Percentiles rank a stretch among this genome's conserved stretches.
These are phyloP conservation scores for Astyanax mexicanus DNA, from an alignment of 2,797 vertebrate genomes.

Conservation along the genomic window DNA sequence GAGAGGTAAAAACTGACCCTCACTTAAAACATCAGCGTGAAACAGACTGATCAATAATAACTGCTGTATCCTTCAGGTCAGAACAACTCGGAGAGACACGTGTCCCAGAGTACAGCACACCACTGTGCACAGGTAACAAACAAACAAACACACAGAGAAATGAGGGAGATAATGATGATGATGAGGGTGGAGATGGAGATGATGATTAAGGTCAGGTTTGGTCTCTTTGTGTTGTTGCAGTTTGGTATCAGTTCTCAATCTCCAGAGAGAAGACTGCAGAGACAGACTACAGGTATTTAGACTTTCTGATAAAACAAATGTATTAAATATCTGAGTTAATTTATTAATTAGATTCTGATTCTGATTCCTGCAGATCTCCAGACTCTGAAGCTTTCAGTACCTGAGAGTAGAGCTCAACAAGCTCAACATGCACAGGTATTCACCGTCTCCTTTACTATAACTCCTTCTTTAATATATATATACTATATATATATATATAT, in stretches of 20 bases:
- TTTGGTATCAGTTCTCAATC: not conserved
- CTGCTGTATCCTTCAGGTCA: not conserved
- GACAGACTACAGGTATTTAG: not conserved
- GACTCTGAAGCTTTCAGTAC: conserved; percentile 42
- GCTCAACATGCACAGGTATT: conserved; percentile 32
- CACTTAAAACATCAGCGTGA: not conserved
- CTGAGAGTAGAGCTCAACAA: conserved; percentile 31
- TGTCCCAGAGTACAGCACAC: not conserved
- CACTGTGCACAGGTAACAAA: not conserved
- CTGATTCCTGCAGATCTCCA: conserved; percentile 27
- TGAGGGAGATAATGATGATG: not conserved
- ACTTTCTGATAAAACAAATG: not conserved
- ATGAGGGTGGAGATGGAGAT: not conserved
- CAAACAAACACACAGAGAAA: not conserved
- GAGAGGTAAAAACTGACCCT: conserved; percentile 25
- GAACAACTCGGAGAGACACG: not conserved
- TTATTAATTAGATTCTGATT: not conserved
- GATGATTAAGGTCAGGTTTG: not conserved
- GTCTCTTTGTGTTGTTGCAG: conserved; percentile 3
- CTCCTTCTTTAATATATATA: not conserved
- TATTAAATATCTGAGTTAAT: not conserved
- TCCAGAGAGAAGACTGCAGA: not conserved
- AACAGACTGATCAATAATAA: too few species aligned
- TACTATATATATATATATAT: too few species aligned
- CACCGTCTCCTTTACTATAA: not conserved